These are phyloP conservation scores for Diaprepes abbreviatus DNA, from an alignment of 2,888 invertebrate genomes.

Conservation along the genomic window DNA sequence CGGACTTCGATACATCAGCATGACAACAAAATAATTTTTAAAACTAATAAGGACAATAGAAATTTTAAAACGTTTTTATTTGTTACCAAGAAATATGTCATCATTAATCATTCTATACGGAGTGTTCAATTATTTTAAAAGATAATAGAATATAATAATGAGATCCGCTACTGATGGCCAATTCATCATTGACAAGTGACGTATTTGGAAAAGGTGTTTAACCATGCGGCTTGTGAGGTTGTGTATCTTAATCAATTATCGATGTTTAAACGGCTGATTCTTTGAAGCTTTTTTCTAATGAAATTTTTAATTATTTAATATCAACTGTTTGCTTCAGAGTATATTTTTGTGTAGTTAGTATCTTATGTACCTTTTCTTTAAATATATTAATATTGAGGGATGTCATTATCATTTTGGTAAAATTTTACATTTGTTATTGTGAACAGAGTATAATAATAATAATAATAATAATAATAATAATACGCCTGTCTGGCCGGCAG, in stretches of 20 bases:
- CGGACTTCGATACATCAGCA: neutral
- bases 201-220: conserved; percentile 1
- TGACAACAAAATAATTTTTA: neutral
- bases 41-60: conserved; percentile 24
- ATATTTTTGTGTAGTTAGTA: too few relatives aligned
- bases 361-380: too few relatives aligned
- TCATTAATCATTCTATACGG: conserved; percentile 51
- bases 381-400: too few relatives aligned
- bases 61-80: conserved; percentile 22
- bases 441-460: too few relatives aligned
- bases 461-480: too few relatives aligned
- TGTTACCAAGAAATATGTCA: conserved; percentile 38
- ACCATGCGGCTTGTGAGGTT: neutral
- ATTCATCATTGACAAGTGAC: conserved; percentile 44
- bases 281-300: too few relatives aligned
- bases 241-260: conserved; percentile 8
- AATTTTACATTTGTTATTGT: too few relatives aligned
- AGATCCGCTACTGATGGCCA: conserved; percentile 28
- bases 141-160: conserved; percentile 30
- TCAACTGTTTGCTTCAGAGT: too few relatives aligned
- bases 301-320: too few relatives aligned
- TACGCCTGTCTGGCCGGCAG: too few relatives aligned
- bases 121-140: conserved; percentile 35
- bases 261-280: neutral
- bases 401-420: too few relatives aligned